Base-by-base conservation (phyloP, 1,140 invertebrate species). In the Stegodyphus dumicola region DNA sequence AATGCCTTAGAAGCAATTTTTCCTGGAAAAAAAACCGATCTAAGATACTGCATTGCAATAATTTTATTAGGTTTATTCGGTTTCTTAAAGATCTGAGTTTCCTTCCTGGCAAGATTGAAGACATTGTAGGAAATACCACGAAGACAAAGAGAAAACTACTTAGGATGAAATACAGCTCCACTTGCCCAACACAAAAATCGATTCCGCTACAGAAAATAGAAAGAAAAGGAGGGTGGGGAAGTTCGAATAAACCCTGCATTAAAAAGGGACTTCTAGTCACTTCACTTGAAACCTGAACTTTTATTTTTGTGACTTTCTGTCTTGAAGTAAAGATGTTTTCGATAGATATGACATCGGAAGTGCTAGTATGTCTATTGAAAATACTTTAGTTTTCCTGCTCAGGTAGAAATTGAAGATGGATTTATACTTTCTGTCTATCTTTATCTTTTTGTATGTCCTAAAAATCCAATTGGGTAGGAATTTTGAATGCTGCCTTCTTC, bases 51-150 rank as follows among this genome's bases (percentile, higher is more conserved):
- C 54, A 77, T 56, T 77, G 60, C 75, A 33, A 33, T 65, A 60
- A 15, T 65, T 56, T 15, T 15, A 33, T 33, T 33, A 56, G 48
- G 60, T 33, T 48, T 77, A 77, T 65, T 65, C 60, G 51, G 33
- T 64, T 77, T 60, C 48, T n/a, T 7, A 15, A 66, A 54, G 33
- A 7, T 17, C 7, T 5, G 33, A 18, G 7, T 33, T 49, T 33
- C 64, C 33, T 67, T 18, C 33, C 53, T 52, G 53, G 49, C 70
- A 33, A 52, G 17, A 73, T 52, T 73, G 49, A 73, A 73, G 70
- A 52, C 53, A 73, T 73, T 73, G n/a, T 52, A 73, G 15, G 49
- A 13, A 51, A 3, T n/a, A 17, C 13, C 49, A 49, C n/a, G 9
- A 52, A n/a, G 15, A 7, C 49, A 73, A n/a, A 52, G 49, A 10